A percentile compares a stretch with the other conserved stretches of the same genome.
Evolutionary conservation across 2,797 vertebrate genomes (phyloP).

Genomic region (Odontamblyopus rebecca): DNA sequence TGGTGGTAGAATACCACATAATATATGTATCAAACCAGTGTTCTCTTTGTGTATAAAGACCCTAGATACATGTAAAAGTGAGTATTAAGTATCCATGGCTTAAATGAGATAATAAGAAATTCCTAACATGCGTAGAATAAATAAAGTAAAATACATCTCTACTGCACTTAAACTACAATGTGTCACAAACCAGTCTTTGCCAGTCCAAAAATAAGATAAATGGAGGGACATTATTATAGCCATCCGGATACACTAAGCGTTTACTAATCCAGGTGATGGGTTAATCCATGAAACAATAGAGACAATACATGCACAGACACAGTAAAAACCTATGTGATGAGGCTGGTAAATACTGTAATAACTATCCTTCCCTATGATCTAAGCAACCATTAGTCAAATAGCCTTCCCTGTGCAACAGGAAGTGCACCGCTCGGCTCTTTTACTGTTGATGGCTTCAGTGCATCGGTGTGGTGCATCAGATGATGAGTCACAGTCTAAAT

Average conservation of each 20-base stretch:
- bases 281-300: not conserved
- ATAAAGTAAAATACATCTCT: not conserved
- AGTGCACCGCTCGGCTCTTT: slow-evolving; percentile 32
- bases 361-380: slow-evolving; percentile 30
- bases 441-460: slow-evolving; percentile 31
- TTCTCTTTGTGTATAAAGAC: not conserved
- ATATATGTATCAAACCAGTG: not conserved
- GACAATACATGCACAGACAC: slow-evolving; percentile 2
- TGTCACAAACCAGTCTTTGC: not conserved
- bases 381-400: slow-evolving; percentile 31
- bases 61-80: not conserved
- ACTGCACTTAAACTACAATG: too few relatives aligned
- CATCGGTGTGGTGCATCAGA: slow-evolving; percentile 34
- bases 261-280: not conserved
- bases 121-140: not conserved
- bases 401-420: slow-evolving; percentile 33
- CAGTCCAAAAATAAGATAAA: not conserved
- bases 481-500: slow-evolving; percentile 67
- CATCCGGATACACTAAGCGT: not conserved
- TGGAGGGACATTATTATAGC: not conserved
- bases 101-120: not conserved
- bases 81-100: not conserved
- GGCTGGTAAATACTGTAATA: slow-evolving; percentile 11
- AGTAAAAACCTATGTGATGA: slow-evolving; percentile 1
- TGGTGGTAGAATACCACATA: not conserved